Percentiles rank a stretch among this genome's conserved stretches.
Evolutionary conservation across 2,888 invertebrate genomes (phyloP).

Genomic region (Lamellibrachia satsuma): DNA sequence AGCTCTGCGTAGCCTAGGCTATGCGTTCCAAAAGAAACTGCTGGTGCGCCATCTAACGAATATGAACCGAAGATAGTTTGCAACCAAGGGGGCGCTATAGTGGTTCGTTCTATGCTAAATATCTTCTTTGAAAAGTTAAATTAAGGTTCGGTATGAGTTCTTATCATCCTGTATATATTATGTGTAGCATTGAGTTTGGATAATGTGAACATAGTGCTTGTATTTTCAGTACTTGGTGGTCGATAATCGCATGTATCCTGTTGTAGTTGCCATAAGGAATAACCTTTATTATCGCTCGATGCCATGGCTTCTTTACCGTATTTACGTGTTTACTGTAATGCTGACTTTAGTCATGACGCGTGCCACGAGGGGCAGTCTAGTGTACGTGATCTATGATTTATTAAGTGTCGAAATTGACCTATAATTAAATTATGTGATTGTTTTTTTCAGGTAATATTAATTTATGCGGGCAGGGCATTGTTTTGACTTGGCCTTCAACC

Average conservation of each 20-base stretch:
- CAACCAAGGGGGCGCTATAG: neutral
- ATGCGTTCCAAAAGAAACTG: no score
- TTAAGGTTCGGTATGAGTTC: neutral
- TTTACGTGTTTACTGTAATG: neutral
- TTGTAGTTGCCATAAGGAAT: neutral
- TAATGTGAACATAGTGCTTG: neutral
- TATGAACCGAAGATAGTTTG: neutral
- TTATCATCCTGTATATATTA: neutral
- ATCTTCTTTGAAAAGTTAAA: neutral
- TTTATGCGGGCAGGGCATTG: no score
- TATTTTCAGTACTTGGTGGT: neutral
- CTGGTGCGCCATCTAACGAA: neutral
- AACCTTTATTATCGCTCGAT: slow-evolving; percentile 3
- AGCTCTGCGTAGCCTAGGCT: no score
- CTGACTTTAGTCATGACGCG: no score
- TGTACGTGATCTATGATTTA: no score
- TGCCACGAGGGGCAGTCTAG: no score
- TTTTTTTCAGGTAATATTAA: no score
- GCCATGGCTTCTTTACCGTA: neutral
- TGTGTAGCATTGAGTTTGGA: neutral
- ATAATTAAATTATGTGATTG: no score
- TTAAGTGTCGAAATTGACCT: no score
- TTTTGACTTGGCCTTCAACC: no score
- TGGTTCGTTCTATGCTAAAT: neutral
- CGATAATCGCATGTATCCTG: neutral